Conservation (phyloP, 2,888 invertebrate genomes). For the Gastrophysa polygoni region DNA sequence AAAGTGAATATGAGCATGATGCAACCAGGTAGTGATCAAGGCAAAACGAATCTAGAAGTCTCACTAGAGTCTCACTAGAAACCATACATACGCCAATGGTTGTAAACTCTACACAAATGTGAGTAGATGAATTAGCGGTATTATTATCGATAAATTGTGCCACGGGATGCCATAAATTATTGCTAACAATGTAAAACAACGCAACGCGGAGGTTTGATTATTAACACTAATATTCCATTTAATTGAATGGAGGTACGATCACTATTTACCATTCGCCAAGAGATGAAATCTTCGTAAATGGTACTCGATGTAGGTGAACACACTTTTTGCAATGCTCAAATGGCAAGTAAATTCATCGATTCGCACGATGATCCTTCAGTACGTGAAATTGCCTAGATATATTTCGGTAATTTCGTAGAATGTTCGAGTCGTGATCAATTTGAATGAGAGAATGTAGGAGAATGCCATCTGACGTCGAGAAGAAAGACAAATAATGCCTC, state of each 20-base stretch:
- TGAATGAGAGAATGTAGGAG: no score
- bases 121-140: constrained; percentile 9
- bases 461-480: no score
- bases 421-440: neutral
- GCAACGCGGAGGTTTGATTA: constrained; percentile 24
- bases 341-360: constrained; percentile 11
- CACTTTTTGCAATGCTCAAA: constrained; percentile 13
- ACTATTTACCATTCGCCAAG: constrained; percentile 21
- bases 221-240: constrained; percentile 23
- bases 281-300: constrained; percentile 21
- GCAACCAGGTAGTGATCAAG: no score
- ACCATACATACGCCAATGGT: neutral
- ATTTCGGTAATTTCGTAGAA: neutral
- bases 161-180: constrained; percentile 30
- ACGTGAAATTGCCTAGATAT: neutral
- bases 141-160: constrained; percentile 18
- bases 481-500: no score
- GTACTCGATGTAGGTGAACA: constrained; percentile 15
- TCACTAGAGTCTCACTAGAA: no score
- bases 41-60: no score
- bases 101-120: constrained; percentile 12
- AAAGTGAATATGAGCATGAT: no score
- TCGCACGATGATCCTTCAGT: constrained; percentile 3
- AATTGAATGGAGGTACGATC: constrained; percentile 23
- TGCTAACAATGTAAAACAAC: constrained; percentile 24